Percentiles rank a stretch among this genome's conserved stretches.
These are phyloP conservation scores for Gadus macrocephalus DNA, from an alignment of 2,113 vertebrate genomes.

Conservation along the genomic window DNA sequence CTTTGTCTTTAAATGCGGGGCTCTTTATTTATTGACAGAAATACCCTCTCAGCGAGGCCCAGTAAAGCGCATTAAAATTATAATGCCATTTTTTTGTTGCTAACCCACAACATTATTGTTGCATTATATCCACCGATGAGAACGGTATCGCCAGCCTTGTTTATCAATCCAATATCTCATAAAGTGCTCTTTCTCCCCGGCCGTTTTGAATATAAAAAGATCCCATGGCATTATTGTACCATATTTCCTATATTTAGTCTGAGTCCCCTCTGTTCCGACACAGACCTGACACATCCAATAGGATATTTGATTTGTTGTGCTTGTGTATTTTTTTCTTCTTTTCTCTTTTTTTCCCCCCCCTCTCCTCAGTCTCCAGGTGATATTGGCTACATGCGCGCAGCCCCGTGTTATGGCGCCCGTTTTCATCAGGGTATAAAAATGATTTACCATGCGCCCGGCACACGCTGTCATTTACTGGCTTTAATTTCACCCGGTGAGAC, in stretches of 20 bases:
- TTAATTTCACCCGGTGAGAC: slow-evolving; percentile 67
- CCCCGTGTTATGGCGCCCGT: slow-evolving; percentile 66
- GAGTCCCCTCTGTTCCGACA: slow-evolving; percentile 65
- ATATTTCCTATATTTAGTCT: slow-evolving; percentile 72
- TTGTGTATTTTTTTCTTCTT: neutral
- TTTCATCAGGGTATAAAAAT: slow-evolving; percentile 74
- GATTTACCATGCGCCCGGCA: slow-evolving; percentile 73
- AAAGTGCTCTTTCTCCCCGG: slow-evolving; percentile 61
- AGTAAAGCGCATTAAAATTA: slow-evolving; percentile 71
- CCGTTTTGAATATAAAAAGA: slow-evolving; percentile 71
- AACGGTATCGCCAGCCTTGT: slow-evolving; percentile 59
- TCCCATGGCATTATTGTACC: slow-evolving; percentile 58
- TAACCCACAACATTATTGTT: slow-evolving; percentile 69
- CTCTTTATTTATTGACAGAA: slow-evolving; percentile 67
- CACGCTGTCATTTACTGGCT: slow-evolving; percentile 68
- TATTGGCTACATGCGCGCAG: slow-evolving; percentile 61
- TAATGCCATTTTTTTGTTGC: slow-evolving; percentile 61
- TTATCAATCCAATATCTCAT: slow-evolving; percentile 74
- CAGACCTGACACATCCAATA: slow-evolving; percentile 66
- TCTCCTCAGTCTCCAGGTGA: slow-evolving; percentile 60
- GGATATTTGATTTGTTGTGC: slow-evolving; percentile 65
- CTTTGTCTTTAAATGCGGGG: slow-evolving; percentile 63
- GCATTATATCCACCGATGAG: slow-evolving; percentile 60
- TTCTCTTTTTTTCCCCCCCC: neutral
- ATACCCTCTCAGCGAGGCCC: slow-evolving; percentile 64